Base-by-base conservation (phyloP, 1,140 invertebrate genomes). In the Dreissena rostriformis region DNA sequence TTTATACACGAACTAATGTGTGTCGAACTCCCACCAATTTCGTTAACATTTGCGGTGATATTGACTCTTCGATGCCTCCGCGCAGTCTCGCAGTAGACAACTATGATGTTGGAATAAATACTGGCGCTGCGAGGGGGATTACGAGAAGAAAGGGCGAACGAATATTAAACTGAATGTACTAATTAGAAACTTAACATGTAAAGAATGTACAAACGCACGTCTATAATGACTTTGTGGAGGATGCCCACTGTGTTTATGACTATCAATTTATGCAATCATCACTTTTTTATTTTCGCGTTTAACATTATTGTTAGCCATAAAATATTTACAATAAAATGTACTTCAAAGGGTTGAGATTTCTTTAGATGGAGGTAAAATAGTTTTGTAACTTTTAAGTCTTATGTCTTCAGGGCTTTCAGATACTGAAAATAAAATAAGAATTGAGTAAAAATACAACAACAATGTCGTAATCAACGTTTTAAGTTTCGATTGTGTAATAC, bases 121-220 rank as follows among this genome's bases (percentile, higher is more conserved):
- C 63, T 52, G 51, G 49, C 80, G 26, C 71, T 75, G 71, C 75
- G 52, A 71, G 80, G 57, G 80, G 80, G 80, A 82, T 82, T 82
- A 82, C 61, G 49, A 24, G 80, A 75, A 82, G 70, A 82, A 82
- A 82, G 80, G 52, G 52, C n/a, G 55, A 66, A 29, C 65, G 80
- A 67, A 53, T 74, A 82, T 82, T 74, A 82, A 82, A 74, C 68
- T 82, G 52, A 82, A 82, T 63, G 72, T 49, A 52, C 80, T 82
- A 82, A 82, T 82, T 82, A 75, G 80, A 82, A 82, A 82, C 71
- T 82, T 74, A 74, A 75, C 80, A 82, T 82, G 80, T 52, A 29
- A 39, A 65, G 80, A 82, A 82, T 82, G 74, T 75, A 65, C 68
- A 73, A 66, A 49, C 80, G 63, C 72, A 72, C 57, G 66, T 71